Evolutionary conservation across 1,140 invertebrate genomes (phyloP).

Genomic region (Musca domestica): DNA sequence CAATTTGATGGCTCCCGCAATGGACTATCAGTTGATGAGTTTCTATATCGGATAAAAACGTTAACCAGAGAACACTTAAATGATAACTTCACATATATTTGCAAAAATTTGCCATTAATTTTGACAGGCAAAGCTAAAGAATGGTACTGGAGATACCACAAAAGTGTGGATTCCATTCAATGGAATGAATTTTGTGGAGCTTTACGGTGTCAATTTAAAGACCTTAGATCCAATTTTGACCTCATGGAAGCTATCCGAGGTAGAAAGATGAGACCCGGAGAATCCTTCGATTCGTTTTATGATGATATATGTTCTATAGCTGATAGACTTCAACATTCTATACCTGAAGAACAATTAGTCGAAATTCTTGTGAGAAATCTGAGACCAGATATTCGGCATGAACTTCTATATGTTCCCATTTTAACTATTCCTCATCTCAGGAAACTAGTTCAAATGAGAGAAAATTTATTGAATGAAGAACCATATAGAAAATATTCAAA

Average conservation of each 20-base stretch:
- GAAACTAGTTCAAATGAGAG: too few species aligned
- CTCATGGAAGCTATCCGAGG: background rate
- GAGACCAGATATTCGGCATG: too few species aligned
- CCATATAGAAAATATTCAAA: too few species aligned
- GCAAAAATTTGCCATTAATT: background rate
- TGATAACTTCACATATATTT: constrained; percentile 1
- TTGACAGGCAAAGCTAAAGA: too few species aligned
- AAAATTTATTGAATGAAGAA: background rate
- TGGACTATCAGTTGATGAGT: constrained; percentile 5
- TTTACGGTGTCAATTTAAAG: background rate
- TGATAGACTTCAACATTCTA: background rate
- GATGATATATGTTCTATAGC: background rate
- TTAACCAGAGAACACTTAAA: too few species aligned
- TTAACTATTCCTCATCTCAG: too few species aligned
- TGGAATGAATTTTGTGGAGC: constrained; percentile 4
- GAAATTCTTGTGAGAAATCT: background rate
- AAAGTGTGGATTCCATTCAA: background rate
- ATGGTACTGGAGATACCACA: background rate
- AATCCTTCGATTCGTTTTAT: background rate
- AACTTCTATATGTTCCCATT: too few species aligned
- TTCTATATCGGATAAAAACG: constrained; percentile 2
- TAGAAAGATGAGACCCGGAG: background rate
- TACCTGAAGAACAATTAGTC: background rate
- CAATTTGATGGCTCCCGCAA: constrained; percentile 8
- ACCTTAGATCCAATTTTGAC: background rate